A percentile compares a stretch with the other conserved stretches of the same genome.
Conservation (phyloP, 2,797 vertebrate species). For the Sebastes ruberrimus region DNA sequence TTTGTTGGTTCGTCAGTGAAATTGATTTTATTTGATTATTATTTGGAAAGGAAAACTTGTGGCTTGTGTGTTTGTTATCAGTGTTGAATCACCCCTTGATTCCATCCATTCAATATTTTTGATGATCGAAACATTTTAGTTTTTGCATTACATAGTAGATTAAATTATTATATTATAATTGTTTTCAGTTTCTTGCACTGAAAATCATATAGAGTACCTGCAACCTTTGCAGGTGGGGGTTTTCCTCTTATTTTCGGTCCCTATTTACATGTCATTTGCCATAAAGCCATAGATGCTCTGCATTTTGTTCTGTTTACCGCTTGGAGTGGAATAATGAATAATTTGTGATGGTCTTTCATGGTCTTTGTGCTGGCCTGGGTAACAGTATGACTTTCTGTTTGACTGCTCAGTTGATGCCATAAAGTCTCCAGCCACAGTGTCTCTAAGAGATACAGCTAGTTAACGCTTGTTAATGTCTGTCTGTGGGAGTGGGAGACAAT, state of each 20-base stretch:
- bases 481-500: background rate
- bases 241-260: too few species aligned
- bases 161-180: background rate
- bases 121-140: background rate
- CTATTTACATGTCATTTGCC: background rate
- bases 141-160: background rate
- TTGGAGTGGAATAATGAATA: too few species aligned
- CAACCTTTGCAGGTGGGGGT: too few species aligned
- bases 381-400: background rate
- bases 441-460: constrained; percentile 5
- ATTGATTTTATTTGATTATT: too few species aligned
- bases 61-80: background rate
- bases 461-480: background rate
- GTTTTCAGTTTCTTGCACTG: background rate
- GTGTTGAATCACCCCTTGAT: background rate
- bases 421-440: background rate
- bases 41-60: background rate
- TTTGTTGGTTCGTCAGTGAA: background rate
- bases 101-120: background rate
- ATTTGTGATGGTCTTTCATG: too few species aligned
- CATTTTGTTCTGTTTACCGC: background rate
- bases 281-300: background rate
- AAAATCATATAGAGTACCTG: too few species aligned
- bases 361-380: too few species aligned
- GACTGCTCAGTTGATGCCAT: background rate